Evolutionary conservation across 2,113 vertebrate species (phyloP).

Genomic region (Alouatta palliata): DNA sequence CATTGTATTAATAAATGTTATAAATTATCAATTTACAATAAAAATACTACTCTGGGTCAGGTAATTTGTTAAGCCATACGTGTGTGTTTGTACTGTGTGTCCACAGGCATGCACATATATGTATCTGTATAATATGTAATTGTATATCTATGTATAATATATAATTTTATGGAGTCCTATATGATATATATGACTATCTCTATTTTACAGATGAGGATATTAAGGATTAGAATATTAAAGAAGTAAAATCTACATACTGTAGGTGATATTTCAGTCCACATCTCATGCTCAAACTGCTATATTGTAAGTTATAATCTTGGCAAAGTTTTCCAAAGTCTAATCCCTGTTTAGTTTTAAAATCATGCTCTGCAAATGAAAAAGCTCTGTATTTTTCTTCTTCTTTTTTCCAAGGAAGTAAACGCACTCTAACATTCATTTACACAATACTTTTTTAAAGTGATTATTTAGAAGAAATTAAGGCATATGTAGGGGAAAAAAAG

Average conservation of each 20-base stretch:
- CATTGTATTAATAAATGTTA: background rate
- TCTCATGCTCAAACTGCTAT: background rate
- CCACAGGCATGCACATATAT: background rate
- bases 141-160: background rate
- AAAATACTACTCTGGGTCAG: background rate
- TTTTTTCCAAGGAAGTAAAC: conserved; percentile 6
- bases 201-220: conserved; percentile 9
- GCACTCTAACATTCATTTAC: conserved; percentile 23
- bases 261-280: background rate
- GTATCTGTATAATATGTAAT: background rate
- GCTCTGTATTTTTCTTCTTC: conserved; percentile 8
- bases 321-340: conserved; percentile 36
- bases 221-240: background rate
- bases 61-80: background rate
- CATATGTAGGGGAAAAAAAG: background rate
- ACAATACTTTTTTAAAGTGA: conserved; percentile 3
- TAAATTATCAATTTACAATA: background rate
- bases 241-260: background rate
- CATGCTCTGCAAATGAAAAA: background rate
- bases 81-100: background rate
- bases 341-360: conserved; percentile 27
- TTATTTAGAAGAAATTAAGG: background rate
- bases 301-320: background rate
- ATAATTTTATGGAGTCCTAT: background rate
- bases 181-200: background rate